Conservation (phyloP, 2,113 vertebrate species). For the Dromiciops gliroides region DNA sequence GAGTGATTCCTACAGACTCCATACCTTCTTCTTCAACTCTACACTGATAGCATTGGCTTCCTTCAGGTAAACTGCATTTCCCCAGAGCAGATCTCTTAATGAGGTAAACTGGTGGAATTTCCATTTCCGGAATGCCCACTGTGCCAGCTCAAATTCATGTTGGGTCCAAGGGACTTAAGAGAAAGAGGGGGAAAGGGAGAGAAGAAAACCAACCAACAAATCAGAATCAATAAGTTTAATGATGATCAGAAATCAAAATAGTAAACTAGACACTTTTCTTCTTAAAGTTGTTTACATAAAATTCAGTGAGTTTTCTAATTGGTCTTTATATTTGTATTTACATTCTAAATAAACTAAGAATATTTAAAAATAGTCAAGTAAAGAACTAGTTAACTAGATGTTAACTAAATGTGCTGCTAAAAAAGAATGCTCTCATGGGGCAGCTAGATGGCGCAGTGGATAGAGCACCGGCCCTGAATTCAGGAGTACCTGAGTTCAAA, state of each 20-base stretch:
- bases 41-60: constrained; percentile 99
- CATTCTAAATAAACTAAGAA: not conserved
- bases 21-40: constrained; percentile 98
- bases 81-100: constrained; percentile 96
- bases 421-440: not conserved
- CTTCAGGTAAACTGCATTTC: constrained; percentile 97
- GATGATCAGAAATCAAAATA: not conserved
- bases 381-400: constrained; percentile 3
- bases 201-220: not conserved
- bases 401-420: not conserved
- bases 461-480: no score
- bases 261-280: not conserved
- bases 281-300: not conserved
- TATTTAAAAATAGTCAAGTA: constrained; percentile 5
- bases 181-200: constrained; percentile 25
- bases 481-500: no score
- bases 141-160: constrained; percentile 94
- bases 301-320: not conserved
- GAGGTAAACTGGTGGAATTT: constrained; percentile 98
- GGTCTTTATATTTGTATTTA: not conserved
- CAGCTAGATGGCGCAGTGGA: no score
- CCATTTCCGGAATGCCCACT: constrained; percentile 99
- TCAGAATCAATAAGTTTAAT: not conserved
- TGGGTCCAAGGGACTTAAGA: constrained; percentile 94
- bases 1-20: not conserved